Conservation (phyloP, 2,113 vertebrate genomes). For the Syngnathus scovelli region DNA sequence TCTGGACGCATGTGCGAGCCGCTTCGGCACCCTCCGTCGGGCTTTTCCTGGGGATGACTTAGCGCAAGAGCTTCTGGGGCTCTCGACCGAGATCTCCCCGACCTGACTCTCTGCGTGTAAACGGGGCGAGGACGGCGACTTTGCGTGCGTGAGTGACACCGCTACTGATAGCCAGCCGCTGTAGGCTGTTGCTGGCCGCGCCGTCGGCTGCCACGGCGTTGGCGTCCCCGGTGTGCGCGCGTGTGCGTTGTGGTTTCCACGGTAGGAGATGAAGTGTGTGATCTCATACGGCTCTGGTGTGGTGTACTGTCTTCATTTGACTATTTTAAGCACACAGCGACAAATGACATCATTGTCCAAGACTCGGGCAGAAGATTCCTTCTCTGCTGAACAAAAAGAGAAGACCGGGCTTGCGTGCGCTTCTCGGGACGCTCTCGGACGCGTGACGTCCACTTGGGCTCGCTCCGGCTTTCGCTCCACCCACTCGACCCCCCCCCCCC, state of each 20-base stretch:
- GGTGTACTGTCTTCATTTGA: slow-evolving; percentile 36
- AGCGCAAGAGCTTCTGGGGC: slow-evolving; percentile 46
- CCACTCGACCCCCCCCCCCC: background rate
- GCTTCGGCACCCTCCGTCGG: slow-evolving; percentile 17
- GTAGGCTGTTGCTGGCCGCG: slow-evolving; percentile 48
- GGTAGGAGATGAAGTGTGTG: slow-evolving; percentile 60
- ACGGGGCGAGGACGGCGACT: slow-evolving; percentile 8
- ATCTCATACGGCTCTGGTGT: slow-evolving; percentile 38
- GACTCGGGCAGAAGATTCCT: background rate
- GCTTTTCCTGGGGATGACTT: no score
- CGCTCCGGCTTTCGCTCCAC: slow-evolving; percentile 17
- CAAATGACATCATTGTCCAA: slow-evolving; percentile 1
- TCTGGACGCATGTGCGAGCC: slow-evolving; percentile 46
- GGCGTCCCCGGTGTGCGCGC: slow-evolving; percentile 48
- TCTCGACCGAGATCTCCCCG: slow-evolving; percentile 32
- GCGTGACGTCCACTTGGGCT: slow-evolving; percentile 17
- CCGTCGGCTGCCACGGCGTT: slow-evolving; percentile 65
- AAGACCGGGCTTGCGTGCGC: slow-evolving; percentile 42
- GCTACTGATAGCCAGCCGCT: slow-evolving; percentile 48
- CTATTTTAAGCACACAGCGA: background rate
- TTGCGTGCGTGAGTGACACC: slow-evolving; percentile 33
- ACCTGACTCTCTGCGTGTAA: slow-evolving; percentile 13
- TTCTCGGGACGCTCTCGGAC: slow-evolving; percentile 37
- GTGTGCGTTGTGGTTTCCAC: slow-evolving; percentile 67
- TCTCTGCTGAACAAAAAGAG: background rate